These are phyloP conservation scores for Acomys russatus DNA, from an alignment of 2,797 vertebrate species.

Conservation along the genomic window DNA sequence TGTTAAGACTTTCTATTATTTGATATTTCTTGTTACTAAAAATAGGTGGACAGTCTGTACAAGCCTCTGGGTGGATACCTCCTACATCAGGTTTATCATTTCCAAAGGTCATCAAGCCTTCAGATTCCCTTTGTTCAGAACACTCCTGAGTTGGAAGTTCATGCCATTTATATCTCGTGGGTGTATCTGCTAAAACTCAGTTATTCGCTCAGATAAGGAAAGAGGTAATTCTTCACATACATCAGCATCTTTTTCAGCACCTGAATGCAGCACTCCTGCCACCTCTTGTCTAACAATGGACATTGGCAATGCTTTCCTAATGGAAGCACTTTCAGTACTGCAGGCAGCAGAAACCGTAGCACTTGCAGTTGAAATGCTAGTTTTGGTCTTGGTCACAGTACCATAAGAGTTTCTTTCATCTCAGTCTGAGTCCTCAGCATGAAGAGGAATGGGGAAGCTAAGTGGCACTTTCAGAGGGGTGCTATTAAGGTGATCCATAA, in stretches of 20 bases:
- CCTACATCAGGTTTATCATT: conserved; percentile 43
- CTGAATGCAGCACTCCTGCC: conserved; percentile 81
- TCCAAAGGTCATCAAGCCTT: too few relatives aligned
- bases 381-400: conserved; percentile 84
- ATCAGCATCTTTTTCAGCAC: conserved; percentile 88
- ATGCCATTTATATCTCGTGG: too few relatives aligned
- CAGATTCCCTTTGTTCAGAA: too few relatives aligned
- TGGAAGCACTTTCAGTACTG: conserved; percentile 88
- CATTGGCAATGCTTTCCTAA: conserved; percentile 95
- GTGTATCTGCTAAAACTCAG: too few relatives aligned
- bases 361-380: conserved; percentile 93
- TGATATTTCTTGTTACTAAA: conserved; percentile 85
- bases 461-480: conserved; percentile 91
- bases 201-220: too few relatives aligned
- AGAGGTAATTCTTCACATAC: too few relatives aligned
- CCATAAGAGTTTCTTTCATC: conserved; percentile 89
- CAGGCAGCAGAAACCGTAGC: conserved; percentile 91
- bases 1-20: conserved; percentile 81
- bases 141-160: too few relatives aligned
- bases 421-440: conserved; percentile 95
- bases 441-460: conserved; percentile 98
- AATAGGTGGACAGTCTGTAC: conserved; percentile 85
- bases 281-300: conserved; percentile 94
- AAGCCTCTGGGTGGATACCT: conserved; percentile 66
- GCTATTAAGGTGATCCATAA: background rate